Conservation (phyloP, 2,113 vertebrate species). For the Pterocles orientalis region DNA sequence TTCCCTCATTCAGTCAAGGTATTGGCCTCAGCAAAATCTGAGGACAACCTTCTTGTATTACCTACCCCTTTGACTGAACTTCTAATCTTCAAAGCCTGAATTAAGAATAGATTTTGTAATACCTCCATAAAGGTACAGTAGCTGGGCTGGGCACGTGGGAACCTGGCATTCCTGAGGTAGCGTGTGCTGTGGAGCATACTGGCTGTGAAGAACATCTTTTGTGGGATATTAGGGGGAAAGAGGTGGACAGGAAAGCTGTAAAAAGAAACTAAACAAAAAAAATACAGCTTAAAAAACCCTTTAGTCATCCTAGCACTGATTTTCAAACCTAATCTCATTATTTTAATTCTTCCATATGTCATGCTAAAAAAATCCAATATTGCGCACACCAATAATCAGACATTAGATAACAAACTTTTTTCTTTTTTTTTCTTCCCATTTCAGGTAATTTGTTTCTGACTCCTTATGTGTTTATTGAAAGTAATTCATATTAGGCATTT, state of each 20-base stretch:
- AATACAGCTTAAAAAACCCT: background rate
- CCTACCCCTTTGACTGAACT: background rate
- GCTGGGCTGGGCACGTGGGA: background rate
- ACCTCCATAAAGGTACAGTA: background rate
- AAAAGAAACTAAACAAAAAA: background rate
- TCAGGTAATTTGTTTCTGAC: background rate
- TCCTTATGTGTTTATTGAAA: background rate
- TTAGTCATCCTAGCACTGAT: background rate
- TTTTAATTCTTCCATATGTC: background rate
- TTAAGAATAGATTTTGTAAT: background rate
- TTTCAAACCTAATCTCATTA: background rate
- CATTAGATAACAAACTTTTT: background rate
- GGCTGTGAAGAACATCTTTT: background rate
- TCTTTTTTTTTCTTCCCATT: background rate
- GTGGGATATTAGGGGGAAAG: fast-evolving
- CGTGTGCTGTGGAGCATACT: background rate
- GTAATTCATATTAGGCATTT: background rate
- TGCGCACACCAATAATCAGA: background rate
- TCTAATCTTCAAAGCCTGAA: background rate
- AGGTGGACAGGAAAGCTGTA: background rate
- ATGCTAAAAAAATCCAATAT: background rate
- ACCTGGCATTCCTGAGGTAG: background rate
- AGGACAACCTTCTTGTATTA: background rate
- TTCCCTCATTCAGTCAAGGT: background rate
- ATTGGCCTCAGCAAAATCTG: background rate